Conservation (phyloP, 2,113 vertebrate species). For the Pollimyrus isidori region DNA sequence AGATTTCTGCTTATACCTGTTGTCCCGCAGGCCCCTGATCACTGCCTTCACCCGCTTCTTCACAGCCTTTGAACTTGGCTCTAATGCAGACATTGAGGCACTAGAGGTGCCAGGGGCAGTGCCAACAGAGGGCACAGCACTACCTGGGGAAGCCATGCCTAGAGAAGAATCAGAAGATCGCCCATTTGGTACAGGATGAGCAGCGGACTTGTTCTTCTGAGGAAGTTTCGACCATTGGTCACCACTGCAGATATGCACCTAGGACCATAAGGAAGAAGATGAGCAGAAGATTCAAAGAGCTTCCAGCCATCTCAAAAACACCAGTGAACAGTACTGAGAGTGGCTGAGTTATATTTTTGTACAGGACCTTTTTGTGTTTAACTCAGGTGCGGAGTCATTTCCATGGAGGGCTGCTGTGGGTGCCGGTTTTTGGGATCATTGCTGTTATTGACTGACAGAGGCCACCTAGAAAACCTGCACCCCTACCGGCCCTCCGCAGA, state of each 20-base stretch:
- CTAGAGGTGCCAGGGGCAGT: not conserved
- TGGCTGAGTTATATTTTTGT: not conserved
- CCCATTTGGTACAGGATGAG: not conserved
- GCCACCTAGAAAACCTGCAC: too few relatives aligned
- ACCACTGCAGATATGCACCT: constrained; percentile 46
- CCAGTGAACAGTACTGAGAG: not conserved
- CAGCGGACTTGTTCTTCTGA: not conserved
- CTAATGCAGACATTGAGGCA: constrained; percentile 1
- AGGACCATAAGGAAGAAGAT: not conserved
- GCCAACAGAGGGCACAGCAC: not conserved
- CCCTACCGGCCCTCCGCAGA: too few relatives aligned
- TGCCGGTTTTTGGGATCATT: too few relatives aligned
- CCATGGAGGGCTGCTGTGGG: too few relatives aligned
- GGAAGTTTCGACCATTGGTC: constrained; percentile 46
- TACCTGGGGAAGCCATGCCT: not conserved
- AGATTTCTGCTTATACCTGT: constrained; percentile 40
- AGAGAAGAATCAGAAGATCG: not conserved
- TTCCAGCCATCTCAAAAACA: not conserved
- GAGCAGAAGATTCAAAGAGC: not conserved
- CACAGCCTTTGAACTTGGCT: constrained; percentile 40
- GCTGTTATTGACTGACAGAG: too few relatives aligned
- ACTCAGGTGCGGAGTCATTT: too few relatives aligned
- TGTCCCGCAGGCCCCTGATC: constrained; percentile 39
- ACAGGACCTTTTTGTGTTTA: not conserved
- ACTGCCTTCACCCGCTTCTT: constrained; percentile 43